phyloP scores from a whole-genome alignment of 1,140 invertebrate species.

The Drosophila saltans region DNA sequence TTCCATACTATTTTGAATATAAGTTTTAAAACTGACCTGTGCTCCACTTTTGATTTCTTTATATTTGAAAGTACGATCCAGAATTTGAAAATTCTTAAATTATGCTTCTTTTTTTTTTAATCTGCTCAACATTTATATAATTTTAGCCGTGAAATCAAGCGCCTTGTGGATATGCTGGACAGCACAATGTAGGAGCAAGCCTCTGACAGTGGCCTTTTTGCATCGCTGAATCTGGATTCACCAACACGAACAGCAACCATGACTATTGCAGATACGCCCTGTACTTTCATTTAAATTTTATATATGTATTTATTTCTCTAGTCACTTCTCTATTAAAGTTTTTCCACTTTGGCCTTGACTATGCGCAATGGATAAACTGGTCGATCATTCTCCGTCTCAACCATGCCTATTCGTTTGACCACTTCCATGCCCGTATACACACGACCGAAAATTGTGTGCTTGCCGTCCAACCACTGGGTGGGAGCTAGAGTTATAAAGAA shows the following conservation, averaged over 20 bases:
- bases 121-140: background rate
- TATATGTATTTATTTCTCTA: constrained; percentile 36
- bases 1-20: too few relatives aligned
- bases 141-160: constrained; percentile 86
- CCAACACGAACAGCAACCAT: background rate
- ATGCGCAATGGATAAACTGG: constrained; percentile 96
- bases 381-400: constrained; percentile 96
- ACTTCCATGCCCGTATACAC: constrained; percentile 94
- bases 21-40: background rate
- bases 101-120: background rate
- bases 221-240: background rate
- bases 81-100: background rate
- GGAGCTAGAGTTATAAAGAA: constrained; percentile 99
- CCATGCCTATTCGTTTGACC: constrained; percentile 95
- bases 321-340: constrained; percentile 74
- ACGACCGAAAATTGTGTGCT: constrained; percentile 98
- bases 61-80: background rate
- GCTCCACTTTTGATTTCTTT: background rate
- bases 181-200: constrained; percentile 84
- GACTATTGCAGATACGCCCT: constrained; percentile 17
- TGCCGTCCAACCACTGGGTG: constrained; percentile 98
- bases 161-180: constrained; percentile 88
- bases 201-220: constrained; percentile 4
- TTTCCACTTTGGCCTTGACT: constrained; percentile 88
- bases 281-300: constrained; percentile 41